Percentiles rank a stretch among this genome's conserved stretches.
These are phyloP conservation scores for Ailuropoda melanoleuca DNA, from an alignment of 2,113 vertebrate genomes.

Conservation along the genomic window DNA sequence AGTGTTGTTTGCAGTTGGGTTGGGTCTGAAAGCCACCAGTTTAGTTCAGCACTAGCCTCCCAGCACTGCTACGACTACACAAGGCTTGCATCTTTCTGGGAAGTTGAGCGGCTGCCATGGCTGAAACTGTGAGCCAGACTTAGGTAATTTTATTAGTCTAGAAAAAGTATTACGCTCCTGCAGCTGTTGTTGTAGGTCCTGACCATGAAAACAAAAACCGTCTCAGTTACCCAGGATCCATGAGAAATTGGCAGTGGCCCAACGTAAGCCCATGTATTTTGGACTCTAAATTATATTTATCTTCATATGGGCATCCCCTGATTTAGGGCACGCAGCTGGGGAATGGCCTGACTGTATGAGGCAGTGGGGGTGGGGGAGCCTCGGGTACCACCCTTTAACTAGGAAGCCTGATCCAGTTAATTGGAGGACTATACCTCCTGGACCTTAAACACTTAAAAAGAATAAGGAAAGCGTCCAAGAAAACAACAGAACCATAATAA, in stretches of 20 bases:
- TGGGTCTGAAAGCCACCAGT: not conserved
- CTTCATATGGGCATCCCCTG: slow-evolving; percentile 34
- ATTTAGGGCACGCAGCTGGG: slow-evolving; percentile 51
- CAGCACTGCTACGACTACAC: not conserved
- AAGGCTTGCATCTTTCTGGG: slow-evolving; percentile 27
- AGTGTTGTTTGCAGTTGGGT: not conserved
- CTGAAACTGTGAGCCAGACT: slow-evolving; percentile 31
- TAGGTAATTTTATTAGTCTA: slow-evolving; percentile 66
- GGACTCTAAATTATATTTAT: slow-evolving; percentile 58
- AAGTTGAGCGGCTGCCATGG: slow-evolving; percentile 23
- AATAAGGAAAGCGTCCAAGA: not conserved
- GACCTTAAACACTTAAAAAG: not conserved
- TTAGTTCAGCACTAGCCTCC: not conserved
- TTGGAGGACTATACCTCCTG: not conserved
- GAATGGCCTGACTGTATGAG: not conserved
- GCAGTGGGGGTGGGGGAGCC: not conserved
- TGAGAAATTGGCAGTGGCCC: slow-evolving; percentile 66
- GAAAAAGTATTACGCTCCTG: not conserved
- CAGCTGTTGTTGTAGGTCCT: slow-evolving; percentile 67
- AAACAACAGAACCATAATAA: not conserved
- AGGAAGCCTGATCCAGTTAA: not conserved
- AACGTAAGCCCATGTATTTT: slow-evolving; percentile 42
- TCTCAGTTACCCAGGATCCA: slow-evolving; percentile 53
- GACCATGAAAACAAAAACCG: slow-evolving; percentile 52
- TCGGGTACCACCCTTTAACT: not conserved